Conservation (phyloP, 1,140 invertebrate species). For the Lordiphosa collinella region DNA sequence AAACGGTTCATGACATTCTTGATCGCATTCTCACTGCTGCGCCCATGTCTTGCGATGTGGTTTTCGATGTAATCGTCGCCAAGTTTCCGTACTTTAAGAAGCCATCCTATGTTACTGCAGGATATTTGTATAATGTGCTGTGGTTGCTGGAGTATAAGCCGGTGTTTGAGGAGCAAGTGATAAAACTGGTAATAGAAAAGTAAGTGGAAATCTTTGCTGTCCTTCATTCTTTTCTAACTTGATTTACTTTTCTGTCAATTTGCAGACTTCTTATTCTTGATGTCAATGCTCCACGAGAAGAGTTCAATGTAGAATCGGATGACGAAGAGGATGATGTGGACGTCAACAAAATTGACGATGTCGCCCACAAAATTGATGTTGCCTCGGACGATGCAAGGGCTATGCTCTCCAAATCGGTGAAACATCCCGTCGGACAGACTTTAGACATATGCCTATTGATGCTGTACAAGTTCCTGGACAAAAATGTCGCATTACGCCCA, state of each 20-base stretch:
- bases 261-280: constrained; percentile 85
- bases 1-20: constrained; percentile 58
- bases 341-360: constrained; percentile 80
- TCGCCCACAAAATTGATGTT: constrained; percentile 56
- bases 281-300: constrained; percentile 83
- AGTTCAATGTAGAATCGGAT: constrained; percentile 80
- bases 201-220: constrained; percentile 75
- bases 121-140: constrained; percentile 85
- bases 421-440: constrained; percentile 81
- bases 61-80: constrained; percentile 47
- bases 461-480: constrained; percentile 82
- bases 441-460: constrained; percentile 85
- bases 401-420: constrained; percentile 37
- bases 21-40: constrained; percentile 64
- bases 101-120: constrained; percentile 81
- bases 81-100: constrained; percentile 85
- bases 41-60: constrained; percentile 62
- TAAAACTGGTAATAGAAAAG: constrained; percentile 85
- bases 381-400: background rate
- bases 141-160: constrained; percentile 84
- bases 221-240: constrained; percentile 1
- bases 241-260: background rate
- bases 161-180: constrained; percentile 81
- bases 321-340: constrained; percentile 72
- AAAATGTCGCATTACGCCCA: constrained; percentile 40